Percentiles rank a stretch among this genome's conserved stretches.
Evolutionary conservation across 2,888 invertebrate genomes (phyloP).

Genomic region (Lithodes maja): DNA sequence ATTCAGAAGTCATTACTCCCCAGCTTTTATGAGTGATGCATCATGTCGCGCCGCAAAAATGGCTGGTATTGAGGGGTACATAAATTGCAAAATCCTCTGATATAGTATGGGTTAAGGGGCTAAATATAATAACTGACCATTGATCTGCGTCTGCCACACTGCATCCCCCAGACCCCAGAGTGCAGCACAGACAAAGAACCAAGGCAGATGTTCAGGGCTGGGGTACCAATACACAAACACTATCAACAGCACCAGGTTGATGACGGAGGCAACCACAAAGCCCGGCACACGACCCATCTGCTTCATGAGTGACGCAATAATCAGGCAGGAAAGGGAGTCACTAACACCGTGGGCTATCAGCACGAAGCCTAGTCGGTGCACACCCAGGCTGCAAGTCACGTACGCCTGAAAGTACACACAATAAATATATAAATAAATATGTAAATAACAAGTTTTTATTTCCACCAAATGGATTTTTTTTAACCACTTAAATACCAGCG

Average conservation of each 20-base stretch:
- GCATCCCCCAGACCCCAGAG: slow-evolving; percentile 97
- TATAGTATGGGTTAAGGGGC: too few species aligned
- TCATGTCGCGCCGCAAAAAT: too few species aligned
- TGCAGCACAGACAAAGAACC: slow-evolving; percentile 92
- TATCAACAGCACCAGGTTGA: slow-evolving; percentile 86
- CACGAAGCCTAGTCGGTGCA: slow-evolving; percentile 95
- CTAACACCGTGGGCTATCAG: slow-evolving; percentile 98
- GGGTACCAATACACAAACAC: slow-evolving; percentile 91
- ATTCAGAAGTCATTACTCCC: too few species aligned
- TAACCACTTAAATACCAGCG: too few species aligned
- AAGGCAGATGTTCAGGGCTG: slow-evolving; percentile 84
- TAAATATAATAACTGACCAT: slow-evolving; percentile 76
- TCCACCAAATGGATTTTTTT: too few species aligned
- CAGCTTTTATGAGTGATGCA: too few species aligned
- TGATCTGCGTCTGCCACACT: slow-evolving; percentile 97
- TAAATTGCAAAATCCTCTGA: too few species aligned
- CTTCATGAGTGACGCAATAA: slow-evolving; percentile 94
- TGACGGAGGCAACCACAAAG: slow-evolving; percentile 82
- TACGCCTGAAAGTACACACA: slow-evolving; percentile 80
- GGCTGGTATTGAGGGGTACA: too few species aligned
- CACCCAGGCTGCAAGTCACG: slow-evolving; percentile 90
- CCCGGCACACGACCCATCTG: slow-evolving; percentile 91
- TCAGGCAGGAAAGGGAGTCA: slow-evolving; percentile 91
- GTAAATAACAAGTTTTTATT: not conserved
- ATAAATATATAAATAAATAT: not conserved